Percentiles rank a stretch among this genome's conserved stretches.
phyloP scores from a whole-genome alignment of 2,113 vertebrate genomes.

The Aythya baeri region DNA sequence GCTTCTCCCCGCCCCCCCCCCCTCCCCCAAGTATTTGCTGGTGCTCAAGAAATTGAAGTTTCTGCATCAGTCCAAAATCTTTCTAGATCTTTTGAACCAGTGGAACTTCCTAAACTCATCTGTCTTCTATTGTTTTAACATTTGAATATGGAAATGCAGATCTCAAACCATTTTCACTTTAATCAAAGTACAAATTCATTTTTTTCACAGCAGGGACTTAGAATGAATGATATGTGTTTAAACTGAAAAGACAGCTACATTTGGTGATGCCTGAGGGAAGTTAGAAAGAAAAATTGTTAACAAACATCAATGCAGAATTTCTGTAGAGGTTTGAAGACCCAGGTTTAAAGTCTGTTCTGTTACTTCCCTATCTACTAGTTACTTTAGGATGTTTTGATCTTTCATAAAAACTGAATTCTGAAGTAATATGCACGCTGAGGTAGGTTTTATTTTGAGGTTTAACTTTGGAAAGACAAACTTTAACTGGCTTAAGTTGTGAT shows the following conservation, averaged over 20 bases:
- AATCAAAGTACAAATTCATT: background rate
- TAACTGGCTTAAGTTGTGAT: conserved; percentile 58
- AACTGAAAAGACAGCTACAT: background rate
- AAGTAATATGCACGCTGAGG: background rate
- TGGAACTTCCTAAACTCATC: background rate
- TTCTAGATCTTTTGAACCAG: background rate
- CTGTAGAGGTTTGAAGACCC: background rate
- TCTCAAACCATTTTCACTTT: background rate
- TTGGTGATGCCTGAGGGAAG: too few relatives aligned
- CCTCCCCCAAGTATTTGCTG: background rate
- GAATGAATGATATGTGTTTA: background rate
- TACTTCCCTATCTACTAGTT: background rate
- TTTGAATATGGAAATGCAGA: background rate
- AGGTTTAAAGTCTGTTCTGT: background rate
- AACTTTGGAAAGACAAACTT: conserved; percentile 43
- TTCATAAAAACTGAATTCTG: conserved; percentile 21
- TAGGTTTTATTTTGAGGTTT: conserved; percentile 45
- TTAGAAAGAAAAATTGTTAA: background rate
- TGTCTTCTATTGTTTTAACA: background rate
- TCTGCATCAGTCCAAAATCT: background rate
- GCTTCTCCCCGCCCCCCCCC: background rate
- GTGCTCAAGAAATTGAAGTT: background rate
- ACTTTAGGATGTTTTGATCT: conserved; percentile 17
- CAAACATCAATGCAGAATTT: background rate
- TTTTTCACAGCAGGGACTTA: background rate